A percentile compares a stretch with the other conserved stretches of the same genome.
Evolutionary conservation across 1,140 invertebrate genomes (phyloP).

Genomic region (Eufriesea mexicana): DNA sequence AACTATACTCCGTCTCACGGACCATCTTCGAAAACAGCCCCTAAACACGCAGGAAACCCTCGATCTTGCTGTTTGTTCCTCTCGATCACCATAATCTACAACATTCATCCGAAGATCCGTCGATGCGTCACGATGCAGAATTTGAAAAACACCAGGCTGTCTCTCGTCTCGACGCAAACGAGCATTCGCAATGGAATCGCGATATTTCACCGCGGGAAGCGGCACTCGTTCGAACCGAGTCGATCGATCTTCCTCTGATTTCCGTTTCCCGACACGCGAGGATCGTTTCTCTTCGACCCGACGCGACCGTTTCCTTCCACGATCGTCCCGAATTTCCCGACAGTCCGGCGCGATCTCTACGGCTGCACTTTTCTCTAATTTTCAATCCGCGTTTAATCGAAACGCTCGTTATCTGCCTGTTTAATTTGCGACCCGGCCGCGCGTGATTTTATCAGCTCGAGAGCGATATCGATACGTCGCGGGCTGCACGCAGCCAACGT

Average conservation of each 20-base stretch:
- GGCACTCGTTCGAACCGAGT: not conserved
- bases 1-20: too few relatives aligned
- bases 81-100: not conserved
- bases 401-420: not conserved
- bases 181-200: not conserved
- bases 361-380: not conserved
- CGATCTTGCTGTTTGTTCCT: too few relatives aligned
- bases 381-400: conserved; percentile 1
- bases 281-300: not conserved
- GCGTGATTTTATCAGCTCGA: not conserved
- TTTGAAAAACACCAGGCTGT: not conserved
- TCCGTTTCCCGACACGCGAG: not conserved
- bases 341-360: too few relatives aligned
- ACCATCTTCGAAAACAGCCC: too few relatives aligned
- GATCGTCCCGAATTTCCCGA: not conserved
- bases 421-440: not conserved
- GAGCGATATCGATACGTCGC: not conserved
- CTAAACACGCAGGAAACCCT: too few relatives aligned
- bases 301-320: not conserved
- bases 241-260: conserved; percentile 6
- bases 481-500: not conserved
- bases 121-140: not conserved
- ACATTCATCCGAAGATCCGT: not conserved
- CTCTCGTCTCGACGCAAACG: not conserved
- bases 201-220: not conserved